These are phyloP conservation scores for Sisyra nigra DNA, from an alignment of 2,888 invertebrate genomes.

Conservation along the genomic window DNA sequence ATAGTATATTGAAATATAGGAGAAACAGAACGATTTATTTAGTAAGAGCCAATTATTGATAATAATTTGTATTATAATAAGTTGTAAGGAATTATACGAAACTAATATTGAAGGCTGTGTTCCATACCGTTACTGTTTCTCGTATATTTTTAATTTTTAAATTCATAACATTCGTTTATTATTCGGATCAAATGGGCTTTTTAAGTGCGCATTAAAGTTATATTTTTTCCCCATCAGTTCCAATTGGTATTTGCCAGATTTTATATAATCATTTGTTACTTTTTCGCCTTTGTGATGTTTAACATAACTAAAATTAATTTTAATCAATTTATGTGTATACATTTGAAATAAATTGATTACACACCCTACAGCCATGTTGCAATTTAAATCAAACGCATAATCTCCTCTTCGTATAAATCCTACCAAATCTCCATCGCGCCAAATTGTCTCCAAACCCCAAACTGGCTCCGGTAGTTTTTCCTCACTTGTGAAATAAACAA, in stretches of 20 bases:
- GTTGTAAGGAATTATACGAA: too few species aligned
- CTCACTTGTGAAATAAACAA: conserved; percentile 54
- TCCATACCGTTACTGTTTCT: too few species aligned
- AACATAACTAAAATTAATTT: conserved; percentile 29
- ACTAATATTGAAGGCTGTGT: too few species aligned
- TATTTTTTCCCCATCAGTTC: conserved; percentile 63
- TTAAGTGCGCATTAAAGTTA: conserved; percentile 50
- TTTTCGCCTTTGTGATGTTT: conserved; percentile 35
- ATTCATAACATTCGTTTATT: conserved; percentile 44
- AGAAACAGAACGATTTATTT: too few species aligned
- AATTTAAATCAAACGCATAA: conserved; percentile 45
- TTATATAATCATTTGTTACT: conserved; percentile 49
- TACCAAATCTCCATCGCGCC: conserved; percentile 56
- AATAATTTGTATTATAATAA: too few species aligned
- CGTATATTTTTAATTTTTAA: too few species aligned
- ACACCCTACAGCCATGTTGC: conserved; percentile 44
- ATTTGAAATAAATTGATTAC: conserved; percentile 13
- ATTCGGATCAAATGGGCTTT: conserved; percentile 69
- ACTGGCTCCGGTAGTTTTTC: conserved; percentile 46
- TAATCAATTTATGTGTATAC: background rate
- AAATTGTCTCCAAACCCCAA: conserved; percentile 75
- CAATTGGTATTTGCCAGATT: conserved; percentile 57
- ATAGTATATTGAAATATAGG: too few species aligned
- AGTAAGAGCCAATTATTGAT: too few species aligned
- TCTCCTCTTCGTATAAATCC: conserved; percentile 72